Conservation (phyloP, 2,797 vertebrate genomes). For the Cichlasoma orientale region DNA sequence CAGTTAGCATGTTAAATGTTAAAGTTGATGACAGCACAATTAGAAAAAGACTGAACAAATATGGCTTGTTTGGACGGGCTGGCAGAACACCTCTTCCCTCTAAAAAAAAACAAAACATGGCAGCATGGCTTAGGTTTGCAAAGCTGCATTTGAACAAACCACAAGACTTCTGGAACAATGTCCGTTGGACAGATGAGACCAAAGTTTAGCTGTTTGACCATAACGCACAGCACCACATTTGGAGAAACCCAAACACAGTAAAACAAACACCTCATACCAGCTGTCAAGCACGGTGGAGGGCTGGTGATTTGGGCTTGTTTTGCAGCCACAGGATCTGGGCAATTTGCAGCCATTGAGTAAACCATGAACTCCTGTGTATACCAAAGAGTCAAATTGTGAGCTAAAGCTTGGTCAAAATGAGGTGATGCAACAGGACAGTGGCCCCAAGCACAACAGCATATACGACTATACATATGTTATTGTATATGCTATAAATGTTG, state of each 20-base stretch:
- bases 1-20: not conserved
- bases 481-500: too few relatives aligned
- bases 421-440: not conserved
- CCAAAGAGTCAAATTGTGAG: not conserved
- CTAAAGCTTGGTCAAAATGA: not conserved
- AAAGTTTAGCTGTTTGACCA: not conserved
- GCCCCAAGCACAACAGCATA: not conserved
- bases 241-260: not conserved
- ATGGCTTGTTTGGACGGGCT: not conserved
- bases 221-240: not conserved
- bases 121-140: too few relatives aligned
- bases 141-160: not conserved
- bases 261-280: not conserved
- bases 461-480: too few relatives aligned
- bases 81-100: not conserved
- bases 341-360: not conserved
- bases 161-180: not conserved
- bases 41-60: not conserved
- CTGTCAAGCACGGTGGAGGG: not conserved
- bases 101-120: too few relatives aligned
- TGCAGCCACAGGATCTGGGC: not conserved
- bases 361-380: rapidly evolving
- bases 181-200: not conserved
- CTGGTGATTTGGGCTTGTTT: not conserved
- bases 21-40: not conserved